phyloP scores from a whole-genome alignment of 2,113 vertebrate genomes.

The Cavia porcellus region DNA sequence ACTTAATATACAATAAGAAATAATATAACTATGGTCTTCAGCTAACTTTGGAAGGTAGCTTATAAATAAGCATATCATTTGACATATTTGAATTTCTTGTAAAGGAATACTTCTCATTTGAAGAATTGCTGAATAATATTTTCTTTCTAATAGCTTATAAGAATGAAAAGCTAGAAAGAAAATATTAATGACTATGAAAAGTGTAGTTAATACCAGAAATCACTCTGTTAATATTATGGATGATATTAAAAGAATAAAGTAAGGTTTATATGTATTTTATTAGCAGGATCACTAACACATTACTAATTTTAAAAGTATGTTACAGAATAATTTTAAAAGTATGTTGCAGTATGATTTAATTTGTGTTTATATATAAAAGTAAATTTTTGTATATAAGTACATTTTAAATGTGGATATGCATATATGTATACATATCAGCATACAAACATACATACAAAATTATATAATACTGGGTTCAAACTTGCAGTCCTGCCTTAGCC shows the following conservation, averaged over 20 bases:
- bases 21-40: not conserved
- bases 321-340: not conserved
- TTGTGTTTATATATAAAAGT: not conserved
- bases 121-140: not conserved
- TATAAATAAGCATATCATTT: not conserved
- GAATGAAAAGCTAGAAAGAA: not conserved
- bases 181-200: not conserved
- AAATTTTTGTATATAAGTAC: not conserved
- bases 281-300: not conserved
- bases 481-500: not conserved
- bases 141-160: not conserved
- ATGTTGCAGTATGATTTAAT: not conserved
- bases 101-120: not conserved
- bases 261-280: not conserved
- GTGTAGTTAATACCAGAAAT: not conserved
- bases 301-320: not conserved
- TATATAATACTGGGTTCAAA: not conserved
- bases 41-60: not conserved
- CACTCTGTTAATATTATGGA: not conserved
- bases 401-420: not conserved
- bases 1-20: not conserved
- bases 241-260: constrained; percentile 2
- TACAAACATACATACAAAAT: not conserved
- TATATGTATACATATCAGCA: not conserved
- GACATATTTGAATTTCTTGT: constrained; percentile 16